phyloP scores from a whole-genome alignment of 2,797 vertebrate genomes.

The Lateolabrax maculatus region DNA sequence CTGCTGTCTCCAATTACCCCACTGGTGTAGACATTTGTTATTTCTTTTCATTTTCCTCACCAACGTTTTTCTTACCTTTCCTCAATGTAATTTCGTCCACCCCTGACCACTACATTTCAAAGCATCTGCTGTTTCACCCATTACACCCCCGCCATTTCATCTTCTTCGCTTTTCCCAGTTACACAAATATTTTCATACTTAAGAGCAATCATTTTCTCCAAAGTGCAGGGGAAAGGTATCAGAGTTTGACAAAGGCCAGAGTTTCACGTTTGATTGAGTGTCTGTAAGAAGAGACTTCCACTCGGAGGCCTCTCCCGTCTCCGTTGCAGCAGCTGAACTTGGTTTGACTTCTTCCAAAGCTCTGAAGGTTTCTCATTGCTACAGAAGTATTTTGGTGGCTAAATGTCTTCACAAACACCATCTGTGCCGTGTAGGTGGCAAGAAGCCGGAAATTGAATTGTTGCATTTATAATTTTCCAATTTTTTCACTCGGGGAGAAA shows the following conservation, averaged over 20 bases:
- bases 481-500: constrained; percentile 57
- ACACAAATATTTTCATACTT: constrained; percentile 80
- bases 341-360: constrained; percentile 50
- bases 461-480: constrained; percentile 64
- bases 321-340: constrained; percentile 36
- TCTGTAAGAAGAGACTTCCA: constrained; percentile 58
- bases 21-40: constrained; percentile 7
- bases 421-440: constrained; percentile 77
- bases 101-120: constrained; percentile 11
- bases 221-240: constrained; percentile 42
- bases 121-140: constrained; percentile 58
- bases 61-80: constrained; percentile 32
- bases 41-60: constrained; percentile 27
- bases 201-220: constrained; percentile 56
- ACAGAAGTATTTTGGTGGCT: constrained; percentile 42
- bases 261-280: constrained; percentile 61
- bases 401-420: constrained; percentile 71
- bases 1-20: neutral
- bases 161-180: constrained; percentile 55
- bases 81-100: constrained; percentile 27
- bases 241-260: constrained; percentile 71
- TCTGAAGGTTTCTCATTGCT: constrained; percentile 42
- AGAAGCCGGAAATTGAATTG: constrained; percentile 60
- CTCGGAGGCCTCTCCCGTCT: constrained; percentile 15
- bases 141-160: constrained; percentile 37